Evolutionary conservation across 1,140 invertebrate genomes (phyloP), one percentile per base, ranked within the genome.

Genomic region (Halyomorpha halys): DNA sequence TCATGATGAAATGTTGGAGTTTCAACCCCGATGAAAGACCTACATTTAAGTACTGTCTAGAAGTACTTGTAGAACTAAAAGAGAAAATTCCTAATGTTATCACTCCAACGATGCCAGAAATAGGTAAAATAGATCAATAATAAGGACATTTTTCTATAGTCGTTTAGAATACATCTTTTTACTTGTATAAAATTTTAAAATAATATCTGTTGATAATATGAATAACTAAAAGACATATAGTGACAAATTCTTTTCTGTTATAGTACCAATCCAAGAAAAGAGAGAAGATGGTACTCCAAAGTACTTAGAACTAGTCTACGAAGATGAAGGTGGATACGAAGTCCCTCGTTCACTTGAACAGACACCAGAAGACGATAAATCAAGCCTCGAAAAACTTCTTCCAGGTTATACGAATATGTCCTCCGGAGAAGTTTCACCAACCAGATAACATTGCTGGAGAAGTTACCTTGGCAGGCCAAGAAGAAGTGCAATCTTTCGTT

Each of bases 1-100:
- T 92, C 23, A 87, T 94, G 78, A 72, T 84, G 44, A 79, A 83
- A 68, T 92, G 90, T 75, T 94, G 90, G 90, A 82, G 79, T 68
- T 86, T 84, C 66, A 79, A 80, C 67, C 82, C 87, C 0, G 83
- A 85, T 66, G 80, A 84, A 65, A 77, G 91, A 51, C 90, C 90
- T 13, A 86, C 82, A 21, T 94, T 94, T 73, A 82, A 83, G 54
- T 81, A 84, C 64, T 90, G 87, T 71, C 75, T 89, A 21, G 81
- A 83, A 67, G 77, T 83, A 16, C 76, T 92, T 45, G 77, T 80
- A 66, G 74, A 68, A 44, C 68, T 61, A 63, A 67, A 19, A 70
- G 72, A 15, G 73, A 71, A 23, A 56, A 56, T 56, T 23, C 53
- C 53, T 25, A 56, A 56, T 27, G 23, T 56, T 25, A 56, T 56